Percentiles rank a stretch among this genome's conserved stretches.
Conservation (phyloP, 2,888 invertebrate genomes). For the Cheilosia vernalis region DNA sequence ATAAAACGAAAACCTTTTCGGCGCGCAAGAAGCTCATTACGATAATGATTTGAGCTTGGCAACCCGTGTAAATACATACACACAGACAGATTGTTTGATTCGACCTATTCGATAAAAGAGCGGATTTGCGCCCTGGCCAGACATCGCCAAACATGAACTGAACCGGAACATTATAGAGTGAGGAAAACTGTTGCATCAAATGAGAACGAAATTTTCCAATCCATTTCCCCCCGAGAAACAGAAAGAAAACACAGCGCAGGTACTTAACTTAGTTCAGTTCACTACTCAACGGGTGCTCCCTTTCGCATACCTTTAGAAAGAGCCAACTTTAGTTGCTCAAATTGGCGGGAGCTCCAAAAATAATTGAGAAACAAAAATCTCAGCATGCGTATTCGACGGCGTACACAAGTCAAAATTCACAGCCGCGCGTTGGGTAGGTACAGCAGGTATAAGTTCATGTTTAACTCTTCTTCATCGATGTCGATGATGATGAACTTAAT, state of each 20-base stretch:
- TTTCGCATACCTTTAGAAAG: constrained; percentile 11
- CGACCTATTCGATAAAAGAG: constrained; percentile 40
- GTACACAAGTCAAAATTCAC: constrained; percentile 49
- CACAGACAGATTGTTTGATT: not conserved
- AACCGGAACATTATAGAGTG: not conserved
- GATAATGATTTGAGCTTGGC: constrained; percentile 31
- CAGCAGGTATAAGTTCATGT: constrained; percentile 9
- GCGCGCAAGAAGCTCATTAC: constrained; percentile 48
- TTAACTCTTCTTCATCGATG: constrained; percentile 16
- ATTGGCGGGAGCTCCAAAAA: constrained; percentile 42
- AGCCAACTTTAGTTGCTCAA: constrained; percentile 1
- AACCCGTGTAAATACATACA: not conserved
- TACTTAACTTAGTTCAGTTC: too few species aligned
- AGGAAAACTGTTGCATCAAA: constrained; percentile 66
- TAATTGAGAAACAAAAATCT: constrained; percentile 46
- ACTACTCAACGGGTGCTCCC: not conserved
- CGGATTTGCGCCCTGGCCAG: constrained; percentile 25
- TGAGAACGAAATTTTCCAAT: constrained; percentile 29
- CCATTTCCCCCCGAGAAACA: constrained; percentile 24
- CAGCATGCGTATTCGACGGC: constrained; percentile 61
- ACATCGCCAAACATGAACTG: not conserved
- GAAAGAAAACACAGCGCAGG: constrained; percentile 6
- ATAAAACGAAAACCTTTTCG: constrained; percentile 27
- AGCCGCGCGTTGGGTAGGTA: not conserved
- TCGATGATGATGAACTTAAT: constrained; percentile 57